Base-by-base conservation (phyloP, 2,888 invertebrate species). In the Scelioninae gen. 1 region DNA sequence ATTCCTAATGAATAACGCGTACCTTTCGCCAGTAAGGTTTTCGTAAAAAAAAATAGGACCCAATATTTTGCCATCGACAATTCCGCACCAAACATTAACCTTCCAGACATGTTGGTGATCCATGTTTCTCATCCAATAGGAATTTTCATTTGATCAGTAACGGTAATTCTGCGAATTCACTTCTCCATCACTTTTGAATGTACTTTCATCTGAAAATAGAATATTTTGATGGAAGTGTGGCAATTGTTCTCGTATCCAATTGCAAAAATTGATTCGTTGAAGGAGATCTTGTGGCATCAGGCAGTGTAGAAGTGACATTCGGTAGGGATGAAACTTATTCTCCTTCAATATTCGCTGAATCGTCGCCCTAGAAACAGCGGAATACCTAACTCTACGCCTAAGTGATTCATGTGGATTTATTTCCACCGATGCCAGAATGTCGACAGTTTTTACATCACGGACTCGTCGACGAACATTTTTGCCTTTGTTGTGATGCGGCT, bases 161-260 rank as follows among this genome's bases (percentile, higher is more conserved):
- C 75, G 75, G 15, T 11, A 23, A 34, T 75, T 76, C 58, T 45
- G 51, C 4, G 75, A 49, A 16, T 66, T 65, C 8, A 76, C 58
- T 34, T 65, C 56, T 10, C 0, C 55, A 34, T 76, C 43, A 40
- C 49, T 76, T 56, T 68, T 76, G 7, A 76, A 76, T 6, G 76
- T 60, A 56, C 60, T 31, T 31, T 76, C 40, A 32, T 76, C 76
- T 5, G 60, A 32, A 60, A 76, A 76, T 13, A 76, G 34, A 16
- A 68, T 49, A 16, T 66, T 49, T n/a, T 49, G 9, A 11, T 76
- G 68, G 31, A 77, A 77, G 31, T 60, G 5, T 7, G 53, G 32
- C 8, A 10, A 9, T 77, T 62, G 68, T 29, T 16, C 16, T 15
- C 10, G 51, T 43, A 68, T 60, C 58, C 66, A 75, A 38, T 56